Evolutionary conservation across 2,113 vertebrate genomes (phyloP).

Genomic region (Onychostruthus taczanowskii): DNA sequence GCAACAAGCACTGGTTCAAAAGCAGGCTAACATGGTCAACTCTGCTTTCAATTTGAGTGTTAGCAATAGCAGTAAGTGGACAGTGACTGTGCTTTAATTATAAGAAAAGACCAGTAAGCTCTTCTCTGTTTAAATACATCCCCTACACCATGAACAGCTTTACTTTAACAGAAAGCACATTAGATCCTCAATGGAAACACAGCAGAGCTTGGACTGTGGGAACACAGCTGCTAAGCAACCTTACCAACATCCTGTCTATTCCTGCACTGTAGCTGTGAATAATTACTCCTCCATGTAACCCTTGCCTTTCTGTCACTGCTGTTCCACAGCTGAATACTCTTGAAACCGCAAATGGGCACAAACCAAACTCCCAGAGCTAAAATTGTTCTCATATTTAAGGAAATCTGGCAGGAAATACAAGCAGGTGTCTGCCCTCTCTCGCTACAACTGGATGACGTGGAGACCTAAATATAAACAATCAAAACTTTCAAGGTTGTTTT

Average conservation of each 20-base stretch:
- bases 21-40: background rate
- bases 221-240: conserved; percentile 47
- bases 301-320: background rate
- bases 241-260: conserved; percentile 2
- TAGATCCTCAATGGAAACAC: background rate
- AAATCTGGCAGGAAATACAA: conserved; percentile 31
- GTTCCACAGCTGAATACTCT: background rate
- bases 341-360: background rate
- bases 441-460: background rate
- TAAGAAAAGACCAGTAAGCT: background rate
- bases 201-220: background rate
- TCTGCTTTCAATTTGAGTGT: background rate
- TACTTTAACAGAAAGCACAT: background rate
- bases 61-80: background rate
- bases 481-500: background rate
- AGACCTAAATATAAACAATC: background rate
- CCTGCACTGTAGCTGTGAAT: background rate
- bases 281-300: background rate
- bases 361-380: background rate
- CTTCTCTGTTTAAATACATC: background rate
- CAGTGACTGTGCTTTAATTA: background rate
- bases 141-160: background rate
- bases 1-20: background rate
- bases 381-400: background rate
- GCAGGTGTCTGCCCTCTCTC: background rate